A percentile compares a stretch with the other conserved stretches of the same genome.
phyloP scores from a whole-genome alignment of 2,113 vertebrate genomes.

The Dendropsophus ebraccatus region DNA sequence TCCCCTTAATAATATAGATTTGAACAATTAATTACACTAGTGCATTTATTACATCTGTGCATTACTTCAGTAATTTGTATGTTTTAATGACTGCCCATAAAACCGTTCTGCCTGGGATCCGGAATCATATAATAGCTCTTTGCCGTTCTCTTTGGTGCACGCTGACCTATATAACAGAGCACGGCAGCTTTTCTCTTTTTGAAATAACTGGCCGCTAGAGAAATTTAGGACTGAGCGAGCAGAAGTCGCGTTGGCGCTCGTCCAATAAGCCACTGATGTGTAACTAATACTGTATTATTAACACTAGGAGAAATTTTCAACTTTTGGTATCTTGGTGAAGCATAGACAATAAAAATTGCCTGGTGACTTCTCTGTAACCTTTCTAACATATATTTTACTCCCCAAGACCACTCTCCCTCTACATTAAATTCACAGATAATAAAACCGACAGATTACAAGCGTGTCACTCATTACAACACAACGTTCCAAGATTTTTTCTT shows the following conservation, averaged over 20 bases:
- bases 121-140: constrained; percentile 59
- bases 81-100: constrained; percentile 27
- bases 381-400: constrained; percentile 74
- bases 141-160: constrained; percentile 61
- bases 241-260: constrained; percentile 66
- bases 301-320: constrained; percentile 72
- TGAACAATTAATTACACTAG: constrained; percentile 11
- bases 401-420: constrained; percentile 66
- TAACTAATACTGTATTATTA: constrained; percentile 77
- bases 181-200: constrained; percentile 67
- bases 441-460: constrained; percentile 61
- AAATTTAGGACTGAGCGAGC: constrained; percentile 64
- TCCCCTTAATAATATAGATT: constrained; percentile 22
- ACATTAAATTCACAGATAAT: constrained; percentile 62
- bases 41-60: constrained; percentile 39
- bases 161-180: constrained; percentile 61
- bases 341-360: constrained; percentile 72
- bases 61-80: constrained; percentile 52
- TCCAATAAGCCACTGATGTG: constrained; percentile 71
- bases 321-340: constrained; percentile 73
- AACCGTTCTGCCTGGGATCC: constrained; percentile 50
- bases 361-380: constrained; percentile 71
- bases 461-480: constrained; percentile 56
- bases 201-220: constrained; percentile 63
- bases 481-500: constrained; percentile 23